A percentile compares a stretch with the other conserved stretches of the same genome.
Evolutionary conservation across 2,797 vertebrate species (phyloP).

Genomic region (Halcyon smyrnensis): DNA sequence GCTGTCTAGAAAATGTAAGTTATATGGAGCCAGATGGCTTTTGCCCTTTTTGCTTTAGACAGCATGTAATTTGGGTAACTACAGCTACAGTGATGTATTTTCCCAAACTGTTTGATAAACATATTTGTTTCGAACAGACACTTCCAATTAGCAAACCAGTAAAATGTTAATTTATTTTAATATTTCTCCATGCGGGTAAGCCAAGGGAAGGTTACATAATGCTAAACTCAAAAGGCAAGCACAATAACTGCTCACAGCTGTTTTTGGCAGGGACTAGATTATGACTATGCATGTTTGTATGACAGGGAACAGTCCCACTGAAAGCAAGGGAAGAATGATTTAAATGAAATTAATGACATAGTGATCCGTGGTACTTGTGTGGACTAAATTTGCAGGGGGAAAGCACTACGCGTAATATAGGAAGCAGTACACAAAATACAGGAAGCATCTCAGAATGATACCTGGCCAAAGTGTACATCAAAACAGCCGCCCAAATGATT

Average conservation of each 20-base stretch:
- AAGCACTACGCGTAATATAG: neutral
- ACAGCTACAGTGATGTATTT: conserved; percentile 80
- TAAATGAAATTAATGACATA: neutral
- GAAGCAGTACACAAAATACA: neutral
- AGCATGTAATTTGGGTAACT: conserved; percentile 82
- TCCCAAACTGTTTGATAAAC: conserved; percentile 84
- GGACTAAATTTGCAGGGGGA: neutral
- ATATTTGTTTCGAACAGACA: conserved; percentile 80
- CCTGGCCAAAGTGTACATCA: neutral
- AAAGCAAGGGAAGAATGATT: neutral
- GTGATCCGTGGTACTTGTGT: neutral
- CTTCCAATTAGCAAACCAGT: conserved; percentile 78
- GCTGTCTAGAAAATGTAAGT: conserved; percentile 84
- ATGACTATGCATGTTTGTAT: neutral
- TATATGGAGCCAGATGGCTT: conserved; percentile 84
- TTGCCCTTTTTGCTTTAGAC: conserved; percentile 85
- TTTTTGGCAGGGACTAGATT: neutral
- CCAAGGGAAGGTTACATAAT: conserved; percentile 53
- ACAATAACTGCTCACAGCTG: conserved; percentile 17
- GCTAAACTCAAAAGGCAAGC: neutral
- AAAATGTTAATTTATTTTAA: conserved; percentile 82
- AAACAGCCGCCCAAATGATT: neutral
- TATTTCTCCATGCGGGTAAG: conserved; percentile 63
- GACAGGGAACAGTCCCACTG: neutral
- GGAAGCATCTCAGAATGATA: neutral